Percentiles rank a stretch among this genome's conserved stretches.
Conservation (phyloP, 2,888 invertebrate species). For the Caenorhabditis zanzibari region DNA sequence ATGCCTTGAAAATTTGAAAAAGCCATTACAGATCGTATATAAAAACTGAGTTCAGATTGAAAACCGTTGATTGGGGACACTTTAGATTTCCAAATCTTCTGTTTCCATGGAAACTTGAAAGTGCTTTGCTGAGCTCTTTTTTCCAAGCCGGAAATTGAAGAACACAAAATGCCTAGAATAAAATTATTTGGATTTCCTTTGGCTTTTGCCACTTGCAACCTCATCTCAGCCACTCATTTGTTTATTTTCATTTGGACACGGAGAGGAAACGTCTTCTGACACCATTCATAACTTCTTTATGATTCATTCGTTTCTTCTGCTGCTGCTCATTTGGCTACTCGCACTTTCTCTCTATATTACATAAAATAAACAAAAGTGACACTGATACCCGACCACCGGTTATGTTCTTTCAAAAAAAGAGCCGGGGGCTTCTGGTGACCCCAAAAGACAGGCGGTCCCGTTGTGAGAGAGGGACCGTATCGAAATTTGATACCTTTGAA, state of each 20-base stretch:
- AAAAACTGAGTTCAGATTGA: no score
- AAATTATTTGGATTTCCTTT: not conserved
- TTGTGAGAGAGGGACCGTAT: conserved; percentile 30
- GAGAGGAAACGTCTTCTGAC: not conserved
- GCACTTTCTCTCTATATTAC: conserved; percentile 19
- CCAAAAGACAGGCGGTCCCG: conserved; percentile 32
- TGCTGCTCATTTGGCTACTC: conserved; percentile 33
- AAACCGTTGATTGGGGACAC: no score
- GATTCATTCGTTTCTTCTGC: conserved; percentile 3
- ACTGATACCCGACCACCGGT: conserved; percentile 36
- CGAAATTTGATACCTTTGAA: conserved; percentile 50
- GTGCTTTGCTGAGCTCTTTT: no score
- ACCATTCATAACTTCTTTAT: conserved; percentile 23
- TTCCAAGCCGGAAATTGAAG: no score
- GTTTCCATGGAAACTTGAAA: no score
- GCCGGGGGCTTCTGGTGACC: conserved; percentile 43
- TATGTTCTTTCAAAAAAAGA: conserved; percentile 14
- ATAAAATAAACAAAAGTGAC: conserved; percentile 47
- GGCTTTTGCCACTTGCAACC: not conserved
- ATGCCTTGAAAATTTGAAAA: no score
- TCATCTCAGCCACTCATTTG: not conserved
- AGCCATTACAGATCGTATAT: no score
- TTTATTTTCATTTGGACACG: conserved; percentile 2
- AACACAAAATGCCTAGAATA: not conserved
- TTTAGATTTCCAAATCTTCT: no score